Base-by-base conservation (phyloP, 2,113 vertebrate genomes). In the Prionailurus viverrinus region DNA sequence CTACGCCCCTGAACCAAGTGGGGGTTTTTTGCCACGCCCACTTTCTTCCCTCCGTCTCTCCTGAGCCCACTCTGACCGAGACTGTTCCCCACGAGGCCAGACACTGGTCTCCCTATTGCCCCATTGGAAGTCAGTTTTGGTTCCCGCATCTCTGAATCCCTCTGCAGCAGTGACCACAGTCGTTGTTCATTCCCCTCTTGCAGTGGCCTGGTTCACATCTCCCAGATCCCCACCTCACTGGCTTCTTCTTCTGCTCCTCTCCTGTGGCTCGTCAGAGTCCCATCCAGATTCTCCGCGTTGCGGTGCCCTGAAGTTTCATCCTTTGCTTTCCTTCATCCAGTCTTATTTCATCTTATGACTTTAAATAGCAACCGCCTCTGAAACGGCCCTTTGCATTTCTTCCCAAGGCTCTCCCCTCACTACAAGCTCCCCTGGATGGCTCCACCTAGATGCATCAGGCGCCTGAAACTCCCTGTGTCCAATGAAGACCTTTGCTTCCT, bases 361-460 rank as follows among this genome's bases (percentile, higher is more conserved):
- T 78, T 31, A 63, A 71, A 68, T 58, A 69, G 25, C n/a, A 48
- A 65, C 41, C 55, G 7, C 36, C 8, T 36, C 10, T 15, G 23
- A 84, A 89, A 93, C 29, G 51, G 27, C 7, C 93, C 69, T 27
- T 79, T 51, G 11, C 39, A 16, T 41, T 65, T 79, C 73, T 94
- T 25, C 45, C 18, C 10, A 13, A 23, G 31, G 3, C 4, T 58
- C 61, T 63, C 25, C 33, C 21, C 68, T 7, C 14, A 10, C 36
- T 15, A 33, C 79, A n/a, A 27, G 16, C 36, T 5, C 4, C 9
- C 4, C n/a, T 65, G 3, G 3, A 51, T 25, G 39, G 48, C 12
- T 61, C 73, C 33, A 23, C 12, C 29, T 18, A 10, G 48, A 19
- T 19, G 13, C 27, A 36, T 25, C 14, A 10, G n/a, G 78, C 8